phyloP scores from a whole-genome alignment of 1,140 invertebrate genomes.

The Diachasmimorpha longicaudata region DNA sequence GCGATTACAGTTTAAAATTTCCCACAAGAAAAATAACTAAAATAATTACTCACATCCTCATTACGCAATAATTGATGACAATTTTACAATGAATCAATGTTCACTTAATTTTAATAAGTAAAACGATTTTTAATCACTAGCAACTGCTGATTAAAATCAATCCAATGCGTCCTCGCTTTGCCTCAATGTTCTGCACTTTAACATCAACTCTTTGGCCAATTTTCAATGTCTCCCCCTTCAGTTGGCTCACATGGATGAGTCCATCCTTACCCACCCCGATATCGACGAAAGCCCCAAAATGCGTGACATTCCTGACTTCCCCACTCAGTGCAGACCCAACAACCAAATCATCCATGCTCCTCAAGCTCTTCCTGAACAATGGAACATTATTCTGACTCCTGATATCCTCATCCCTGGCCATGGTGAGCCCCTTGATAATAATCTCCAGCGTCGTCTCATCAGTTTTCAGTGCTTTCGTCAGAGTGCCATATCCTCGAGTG shows the following conservation, averaged over 20 bases:
- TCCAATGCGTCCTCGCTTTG: constrained; percentile 60
- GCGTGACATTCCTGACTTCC: constrained; percentile 80
- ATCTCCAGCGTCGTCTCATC: constrained; percentile 67
- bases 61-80: too few species aligned
- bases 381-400: constrained; percentile 69
- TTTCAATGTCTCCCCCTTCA: constrained; percentile 67
- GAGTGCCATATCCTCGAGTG: constrained; percentile 25
- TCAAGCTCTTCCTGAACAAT: constrained; percentile 72
- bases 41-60: too few species aligned
- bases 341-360: constrained; percentile 67
- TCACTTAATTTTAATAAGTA: too few species aligned
- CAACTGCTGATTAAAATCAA: constrained; percentile 51
- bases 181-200: constrained; percentile 66
- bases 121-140: constrained; percentile 11
- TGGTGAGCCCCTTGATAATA: constrained; percentile 70
- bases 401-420: constrained; percentile 72
- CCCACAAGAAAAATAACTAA: too few species aligned
- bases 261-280: constrained; percentile 81
- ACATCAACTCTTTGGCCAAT: constrained; percentile 77
- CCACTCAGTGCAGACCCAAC: constrained; percentile 67
- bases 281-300: constrained; percentile 91
- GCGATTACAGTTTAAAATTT: too few species aligned
- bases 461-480: constrained; percentile 61
- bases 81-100: too few species aligned
- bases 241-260: constrained; percentile 74